Conservation (phyloP, 2,888 invertebrate genomes). For the Rhagonycha fulva region DNA sequence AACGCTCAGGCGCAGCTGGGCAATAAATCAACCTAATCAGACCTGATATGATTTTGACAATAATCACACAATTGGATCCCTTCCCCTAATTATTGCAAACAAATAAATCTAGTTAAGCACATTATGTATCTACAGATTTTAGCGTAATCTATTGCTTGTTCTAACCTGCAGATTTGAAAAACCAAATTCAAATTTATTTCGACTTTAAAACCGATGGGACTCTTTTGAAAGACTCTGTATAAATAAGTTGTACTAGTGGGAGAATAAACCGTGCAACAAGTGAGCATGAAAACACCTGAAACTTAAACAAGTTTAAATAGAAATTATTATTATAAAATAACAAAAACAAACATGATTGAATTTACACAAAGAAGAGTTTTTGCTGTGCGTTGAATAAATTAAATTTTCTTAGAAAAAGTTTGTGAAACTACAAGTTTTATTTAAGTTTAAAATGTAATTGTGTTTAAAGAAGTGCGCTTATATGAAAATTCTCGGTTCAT, state of each 20-base stretch:
- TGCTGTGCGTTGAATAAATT: not conserved
- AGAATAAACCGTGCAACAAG: not conserved
- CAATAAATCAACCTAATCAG: no score
- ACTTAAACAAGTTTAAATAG: not conserved
- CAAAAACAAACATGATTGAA: not conserved
- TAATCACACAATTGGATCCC: no score
- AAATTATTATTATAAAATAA: not conserved
- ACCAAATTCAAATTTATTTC: no score
- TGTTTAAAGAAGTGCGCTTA: not conserved
- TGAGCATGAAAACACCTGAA: not conserved
- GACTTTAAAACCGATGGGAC: not conserved
- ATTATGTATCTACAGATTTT: no score
- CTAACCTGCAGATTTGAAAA: no score
- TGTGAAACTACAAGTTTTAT: not conserved
- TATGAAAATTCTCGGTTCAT: not conserved
- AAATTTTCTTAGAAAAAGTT: not conserved
- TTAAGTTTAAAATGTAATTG: not conserved
- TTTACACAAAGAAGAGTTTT: not conserved
- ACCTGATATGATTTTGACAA: no score
- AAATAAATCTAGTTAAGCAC: no score
- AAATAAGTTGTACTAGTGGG: not conserved
- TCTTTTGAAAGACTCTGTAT: not conserved
- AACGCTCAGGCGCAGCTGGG: no score
- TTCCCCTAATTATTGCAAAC: no score
- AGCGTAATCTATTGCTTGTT: no score